Conservation (phyloP, 2,888 invertebrate species). For the Blera fallax region DNA sequence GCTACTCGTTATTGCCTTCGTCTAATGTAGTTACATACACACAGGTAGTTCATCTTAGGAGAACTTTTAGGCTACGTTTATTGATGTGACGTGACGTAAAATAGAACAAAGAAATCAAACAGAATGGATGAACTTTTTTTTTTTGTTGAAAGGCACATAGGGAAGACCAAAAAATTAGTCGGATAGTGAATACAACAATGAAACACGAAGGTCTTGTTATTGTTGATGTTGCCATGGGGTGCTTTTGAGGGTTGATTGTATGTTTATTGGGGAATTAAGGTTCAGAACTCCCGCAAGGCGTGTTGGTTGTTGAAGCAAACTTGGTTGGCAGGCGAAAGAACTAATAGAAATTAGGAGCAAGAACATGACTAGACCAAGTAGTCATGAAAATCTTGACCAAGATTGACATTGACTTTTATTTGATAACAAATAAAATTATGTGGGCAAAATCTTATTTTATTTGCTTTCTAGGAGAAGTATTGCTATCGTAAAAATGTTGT, state of each 20-base stretch:
- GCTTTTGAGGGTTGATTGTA: not conserved
- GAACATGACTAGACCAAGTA: not conserved
- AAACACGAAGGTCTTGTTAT: conserved; percentile 6
- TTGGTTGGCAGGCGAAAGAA: not conserved
- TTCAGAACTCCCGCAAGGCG: not conserved
- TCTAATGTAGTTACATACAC: not conserved
- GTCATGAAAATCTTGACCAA: not conserved
- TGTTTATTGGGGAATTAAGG: no score
- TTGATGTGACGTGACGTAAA: conserved; percentile 20
- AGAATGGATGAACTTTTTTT: not conserved
- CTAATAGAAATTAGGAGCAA: not conserved
- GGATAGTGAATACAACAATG: not conserved
- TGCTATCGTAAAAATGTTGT: no score
- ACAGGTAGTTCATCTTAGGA: not conserved
- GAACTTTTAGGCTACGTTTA: not conserved
- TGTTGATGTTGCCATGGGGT: not conserved
- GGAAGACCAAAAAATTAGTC: conserved; percentile 1
- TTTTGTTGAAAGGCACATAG: no score
- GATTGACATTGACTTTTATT: not conserved
- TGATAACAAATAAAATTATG: no score
- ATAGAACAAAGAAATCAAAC: not conserved
- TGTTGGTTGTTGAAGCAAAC: not conserved
- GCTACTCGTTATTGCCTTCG: not conserved
- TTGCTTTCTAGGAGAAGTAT: no score
- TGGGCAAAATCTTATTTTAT: no score